These are phyloP conservation scores for Tipula vernalis DNA, from an alignment of 2,888 invertebrate species.

Conservation along the genomic window DNA sequence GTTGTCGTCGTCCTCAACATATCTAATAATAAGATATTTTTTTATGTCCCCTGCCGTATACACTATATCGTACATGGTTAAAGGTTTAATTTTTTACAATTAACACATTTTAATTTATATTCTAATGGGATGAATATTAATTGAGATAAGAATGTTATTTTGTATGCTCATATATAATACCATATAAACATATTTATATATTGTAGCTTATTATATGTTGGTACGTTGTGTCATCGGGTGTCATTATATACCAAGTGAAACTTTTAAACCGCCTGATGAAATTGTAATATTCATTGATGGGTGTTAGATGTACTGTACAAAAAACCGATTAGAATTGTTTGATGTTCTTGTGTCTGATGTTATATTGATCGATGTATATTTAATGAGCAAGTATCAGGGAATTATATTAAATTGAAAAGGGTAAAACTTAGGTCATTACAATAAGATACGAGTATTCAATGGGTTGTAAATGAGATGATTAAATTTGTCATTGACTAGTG, in stretches of 20 bases:
- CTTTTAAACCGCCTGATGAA: neutral
- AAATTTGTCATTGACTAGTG: neutral
- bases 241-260: neutral
- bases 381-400: neutral
- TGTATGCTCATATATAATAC: neutral
- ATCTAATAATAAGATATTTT: neutral
- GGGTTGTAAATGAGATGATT: neutral
- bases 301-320: neutral
- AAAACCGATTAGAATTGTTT: neutral
- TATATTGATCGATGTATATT: neutral
- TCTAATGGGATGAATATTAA: neutral
- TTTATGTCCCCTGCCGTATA: neutral
- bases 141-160: neutral
- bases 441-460: neutral
- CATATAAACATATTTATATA: neutral
- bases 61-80: neutral
- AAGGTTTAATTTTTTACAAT: slow-evolving; percentile 4
- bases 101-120: neutral
- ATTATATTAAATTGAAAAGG: too few relatives aligned
- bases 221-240: neutral
- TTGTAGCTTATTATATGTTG: too few relatives aligned
- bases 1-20: neutral
- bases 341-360: neutral
- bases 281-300: neutral
- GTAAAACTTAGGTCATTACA: neutral